Evolutionary conservation across 2,888 invertebrate genomes (phyloP).

Genomic region (Hybos culiciformis): DNA sequence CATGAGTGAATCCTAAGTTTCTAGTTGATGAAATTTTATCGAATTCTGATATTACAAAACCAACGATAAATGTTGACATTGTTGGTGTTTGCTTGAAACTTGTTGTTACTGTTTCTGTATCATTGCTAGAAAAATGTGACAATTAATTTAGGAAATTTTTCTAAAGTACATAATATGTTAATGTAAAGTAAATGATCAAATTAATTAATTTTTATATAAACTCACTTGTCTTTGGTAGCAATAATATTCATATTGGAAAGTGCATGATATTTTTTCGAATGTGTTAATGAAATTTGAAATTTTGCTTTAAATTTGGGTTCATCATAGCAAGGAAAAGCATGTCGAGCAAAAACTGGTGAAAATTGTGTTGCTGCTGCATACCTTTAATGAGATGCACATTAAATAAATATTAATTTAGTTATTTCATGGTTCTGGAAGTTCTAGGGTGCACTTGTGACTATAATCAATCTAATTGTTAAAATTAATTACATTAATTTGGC

Average conservation of each 20-base stretch:
- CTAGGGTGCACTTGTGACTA: too few species aligned
- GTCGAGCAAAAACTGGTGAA: conserved; percentile 45
- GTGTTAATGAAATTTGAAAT: conserved; percentile 45
- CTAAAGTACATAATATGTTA: too few species aligned
- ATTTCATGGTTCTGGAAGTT: too few species aligned
- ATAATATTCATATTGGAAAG: conserved; percentile 17
- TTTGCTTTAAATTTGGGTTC: conserved; percentile 50
- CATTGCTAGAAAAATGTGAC: conserved; percentile 22
- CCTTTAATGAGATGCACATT: conserved; percentile 9
- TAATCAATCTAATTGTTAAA: too few species aligned
- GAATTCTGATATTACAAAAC: conserved; percentile 50
- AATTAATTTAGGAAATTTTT: not conserved
- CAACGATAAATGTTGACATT: conserved; percentile 63
- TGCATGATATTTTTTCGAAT: conserved; percentile 27
- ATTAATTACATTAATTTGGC: too few species aligned
- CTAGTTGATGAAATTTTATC: not conserved
- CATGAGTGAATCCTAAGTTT: not conserved
- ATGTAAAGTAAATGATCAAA: not conserved
- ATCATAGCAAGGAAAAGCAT: conserved; percentile 59
- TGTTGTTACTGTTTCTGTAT: conserved; percentile 8
- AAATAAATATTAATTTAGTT: not conserved
- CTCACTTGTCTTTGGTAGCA: not conserved
- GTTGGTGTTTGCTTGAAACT: conserved; percentile 33
- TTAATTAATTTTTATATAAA: not conserved
- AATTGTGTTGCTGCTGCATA: conserved; percentile 46